Evolutionary conservation across 2,888 invertebrate species (phyloP), one percentile per base, ranked within the genome.

Genomic region (Norana najaformis): DNA sequence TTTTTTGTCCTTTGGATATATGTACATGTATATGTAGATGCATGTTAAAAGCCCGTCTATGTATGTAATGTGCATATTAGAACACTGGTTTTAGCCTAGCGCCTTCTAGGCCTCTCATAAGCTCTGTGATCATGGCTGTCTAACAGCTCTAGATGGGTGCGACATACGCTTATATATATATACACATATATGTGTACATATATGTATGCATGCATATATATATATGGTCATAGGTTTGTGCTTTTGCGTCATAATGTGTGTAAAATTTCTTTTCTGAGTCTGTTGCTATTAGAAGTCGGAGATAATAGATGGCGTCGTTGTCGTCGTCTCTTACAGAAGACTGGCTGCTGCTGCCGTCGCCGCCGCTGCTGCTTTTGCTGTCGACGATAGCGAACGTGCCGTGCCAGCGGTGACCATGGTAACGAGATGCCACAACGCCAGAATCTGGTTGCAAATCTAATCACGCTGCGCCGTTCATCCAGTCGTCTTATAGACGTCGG

Each of bases 241-340:
- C n/a, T 30, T 47, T 4, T 23, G 23, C 23, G 47, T 23, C 23
- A 23, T 20, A 6, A 23, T 23, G 47, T 47, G 23, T 47, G 47
- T 23, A 23, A 47, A 69, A 69, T 69, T 69, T n/a, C 69, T 69
- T 69, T 69, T n/a, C 30, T 69, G 69, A 69, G 69, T 69, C n/a
- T 69, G 69, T 69, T 69, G 69, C 69, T 69, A n/a, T 69, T 69
- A 69, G 69, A 69, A 69, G 69, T 69, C 69, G 69, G 69, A n/a
- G 69, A 69, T 69, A 69, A 69, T 69, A 69, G 69, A 69, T 69
- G 69, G n/a, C 69, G 69, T n/a, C 69, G 30, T n/a, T 69, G 69
- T 69, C 69, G 69, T 69, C 69, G 69, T n/a, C 69, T 69, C 13
- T 69, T 6, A 69, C 69, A n/a, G 69, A 69, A n/a, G 30, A 30